phyloP scores from a whole-genome alignment of 2,113 vertebrate genomes.

The Bos indicus region DNA sequence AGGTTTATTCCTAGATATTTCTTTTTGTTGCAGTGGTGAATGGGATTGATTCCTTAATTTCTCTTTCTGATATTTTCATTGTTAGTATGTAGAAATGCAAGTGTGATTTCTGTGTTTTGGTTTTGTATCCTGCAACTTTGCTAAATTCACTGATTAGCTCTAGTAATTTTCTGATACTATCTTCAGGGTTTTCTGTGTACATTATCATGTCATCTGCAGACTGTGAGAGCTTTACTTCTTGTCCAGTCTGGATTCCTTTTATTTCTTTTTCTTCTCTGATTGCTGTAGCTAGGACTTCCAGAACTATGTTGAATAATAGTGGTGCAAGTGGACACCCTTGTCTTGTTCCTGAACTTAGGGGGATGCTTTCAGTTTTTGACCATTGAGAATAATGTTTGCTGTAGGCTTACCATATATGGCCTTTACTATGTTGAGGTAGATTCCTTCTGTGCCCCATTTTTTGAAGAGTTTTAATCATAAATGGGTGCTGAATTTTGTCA shows the following conservation, averaged over 20 bases:
- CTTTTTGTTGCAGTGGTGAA: neutral
- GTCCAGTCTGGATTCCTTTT: neutral
- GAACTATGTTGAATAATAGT: neutral
- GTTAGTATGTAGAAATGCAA: neutral
- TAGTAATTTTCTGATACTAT: neutral
- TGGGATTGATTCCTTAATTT: neutral
- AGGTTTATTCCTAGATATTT: neutral
- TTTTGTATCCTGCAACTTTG: neutral
- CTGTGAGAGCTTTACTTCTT: neutral
- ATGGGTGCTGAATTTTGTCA: neutral
- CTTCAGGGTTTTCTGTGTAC: neutral
- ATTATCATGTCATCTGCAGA: neutral
- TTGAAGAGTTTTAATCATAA: neutral
- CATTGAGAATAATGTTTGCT: neutral
- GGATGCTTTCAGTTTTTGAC: neutral
- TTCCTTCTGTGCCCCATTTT: neutral
- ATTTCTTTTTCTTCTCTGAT: neutral
- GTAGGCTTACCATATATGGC: neutral
- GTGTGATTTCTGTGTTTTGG: neutral
- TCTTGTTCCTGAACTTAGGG: neutral
- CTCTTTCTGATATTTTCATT: neutral
- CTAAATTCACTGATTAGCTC: neutral
- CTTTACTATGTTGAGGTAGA: neutral
- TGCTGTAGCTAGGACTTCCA: neutral
- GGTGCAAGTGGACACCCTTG: neutral